phyloP scores from a whole-genome alignment of 2,888 invertebrate species.

The Campopleginae sp. region DNA sequence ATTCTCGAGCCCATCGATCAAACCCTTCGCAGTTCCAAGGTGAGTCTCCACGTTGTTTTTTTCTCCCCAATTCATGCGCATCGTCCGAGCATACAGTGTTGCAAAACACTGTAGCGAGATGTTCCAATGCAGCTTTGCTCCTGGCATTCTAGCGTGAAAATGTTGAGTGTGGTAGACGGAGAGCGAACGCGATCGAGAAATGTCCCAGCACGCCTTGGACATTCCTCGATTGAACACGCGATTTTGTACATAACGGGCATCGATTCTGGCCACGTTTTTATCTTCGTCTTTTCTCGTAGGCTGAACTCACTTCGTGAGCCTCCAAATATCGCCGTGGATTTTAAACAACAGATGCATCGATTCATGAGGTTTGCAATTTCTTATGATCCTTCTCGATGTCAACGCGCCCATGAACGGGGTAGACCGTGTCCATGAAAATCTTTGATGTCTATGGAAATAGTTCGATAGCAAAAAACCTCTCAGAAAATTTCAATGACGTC shows the following conservation, averaged over 20 bases:
- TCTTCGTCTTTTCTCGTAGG: not conserved
- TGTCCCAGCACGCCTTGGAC: not conserved
- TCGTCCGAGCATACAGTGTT: constrained; percentile 55
- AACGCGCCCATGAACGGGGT: not conserved
- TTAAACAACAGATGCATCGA: not conserved
- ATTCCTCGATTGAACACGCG: not conserved
- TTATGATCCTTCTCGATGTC: not conserved
- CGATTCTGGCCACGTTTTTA: not conserved
- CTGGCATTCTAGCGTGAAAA: constrained; percentile 23
- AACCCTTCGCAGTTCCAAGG: constrained; percentile 14
- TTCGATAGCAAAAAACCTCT: not conserved
- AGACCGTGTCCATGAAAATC: too few relatives aligned
- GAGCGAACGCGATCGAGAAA: not conserved
- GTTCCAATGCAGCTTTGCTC: constrained; percentile 30
- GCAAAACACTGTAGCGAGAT: constrained; percentile 18
- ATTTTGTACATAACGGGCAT: not conserved
- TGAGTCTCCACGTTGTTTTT: constrained; percentile 25
- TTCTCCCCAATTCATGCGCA: constrained; percentile 5
- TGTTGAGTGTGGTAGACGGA: not conserved
- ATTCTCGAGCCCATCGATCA: constrained; percentile 47
- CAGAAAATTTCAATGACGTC: not conserved
- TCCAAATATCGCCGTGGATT: too few relatives aligned
- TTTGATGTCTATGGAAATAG: not conserved
- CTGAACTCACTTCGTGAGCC: not conserved
- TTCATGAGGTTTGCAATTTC: not conserved